Evolutionary conservation across 2,113 vertebrate species (phyloP), one percentile per base, ranked within the genome.

Genomic region (Chloroceryle aenea): DNA sequence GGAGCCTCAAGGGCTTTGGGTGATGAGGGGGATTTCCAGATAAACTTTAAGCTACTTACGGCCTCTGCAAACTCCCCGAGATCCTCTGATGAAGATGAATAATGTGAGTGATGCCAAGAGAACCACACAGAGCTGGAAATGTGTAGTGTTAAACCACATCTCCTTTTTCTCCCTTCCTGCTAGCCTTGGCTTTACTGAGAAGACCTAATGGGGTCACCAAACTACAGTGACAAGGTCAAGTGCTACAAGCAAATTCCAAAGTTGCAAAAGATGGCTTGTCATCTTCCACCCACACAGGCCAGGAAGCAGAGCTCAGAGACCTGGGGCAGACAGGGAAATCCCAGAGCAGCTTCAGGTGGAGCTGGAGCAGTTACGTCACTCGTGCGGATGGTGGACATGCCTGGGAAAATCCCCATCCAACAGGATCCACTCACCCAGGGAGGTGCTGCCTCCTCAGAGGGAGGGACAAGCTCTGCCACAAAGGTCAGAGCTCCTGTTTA

Each of bases 11-110:
- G 40, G 52, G 82, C 95, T 96, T 90, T 90, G 87, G 75, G 83
- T 47, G 72, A 91, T 84, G 79, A 93, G 52, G 76, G 79, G 93
- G 90, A 90, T 95, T 96, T 94, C 83, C 85, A 95, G 85, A 92
- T 90, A 95, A 96, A 94, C 93, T 94, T 96, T 95, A 97, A 96
- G 92, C 94, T 87, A 96, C 85, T 96, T 96, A 96, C 38, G 90
- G 76, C 79, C 48, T 95, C 82, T 86, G 73, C 64, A 94, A 96
- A 92, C 88, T 88, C 90, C 73, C 61, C 1, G 1, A 95, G 79
- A 96, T 96, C 92, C 83, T 86, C 85, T 92, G 95, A 91, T 93
- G 92, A 90, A 90, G 84, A 89, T 40, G 85, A 94, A 6, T 78
- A 88, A 93, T 79, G 47, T 0, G 2, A 92, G 74, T 7, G 17